Evolutionary conservation across 2,797 vertebrate species (phyloP), one percentile per base, ranked within the genome.

Genomic region (Rhinoraja longicauda): DNA sequence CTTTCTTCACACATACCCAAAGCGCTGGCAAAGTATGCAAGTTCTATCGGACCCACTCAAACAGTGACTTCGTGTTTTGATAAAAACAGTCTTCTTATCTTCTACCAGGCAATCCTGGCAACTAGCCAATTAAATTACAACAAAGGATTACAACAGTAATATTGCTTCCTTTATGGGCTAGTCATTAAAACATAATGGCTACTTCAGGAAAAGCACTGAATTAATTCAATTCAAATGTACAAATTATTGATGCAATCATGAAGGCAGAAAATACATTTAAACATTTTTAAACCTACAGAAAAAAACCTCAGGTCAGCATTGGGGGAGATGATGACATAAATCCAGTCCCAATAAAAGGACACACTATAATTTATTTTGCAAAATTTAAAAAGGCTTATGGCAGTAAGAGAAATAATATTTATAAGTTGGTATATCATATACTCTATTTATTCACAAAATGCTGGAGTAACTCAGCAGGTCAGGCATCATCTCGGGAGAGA

Each of bases 141-240:
- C 36, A 92, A 19, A 72, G 45, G 12, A 75, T 92, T 75, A 92
- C 39, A 92, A 75, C 13, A 53, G 24, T 70, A 92, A 29, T 73
- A 92, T 75, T 73, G 39, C 70, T 73, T 73, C 26, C 70, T 15
- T 92, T 92, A 73, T 24, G 6, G 26, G 9, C 17, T 10, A 92
- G 36, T 92, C 36, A 62, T 92, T 92, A 92, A 92, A 92, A 57
- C 70, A 67, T 57, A 36, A 75, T 91, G 39, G 1, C 75, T 92
- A 92, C 92, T 92, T 92, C 39, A 92, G 21, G 70, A 26, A 53
- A 53, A 92, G 73, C 73, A 21, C 39, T 75, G 72, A 10, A 45
- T 72, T 73, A 92, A n/a, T 73, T 24, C 90, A 72, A 91, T 45
- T 5, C 17, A 91, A 90, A 75, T 72, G 9, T 45, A 91, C 67